Evolutionary conservation across 2,113 vertebrate species (phyloP).

Genomic region (Oplegnathus fasciatus): DNA sequence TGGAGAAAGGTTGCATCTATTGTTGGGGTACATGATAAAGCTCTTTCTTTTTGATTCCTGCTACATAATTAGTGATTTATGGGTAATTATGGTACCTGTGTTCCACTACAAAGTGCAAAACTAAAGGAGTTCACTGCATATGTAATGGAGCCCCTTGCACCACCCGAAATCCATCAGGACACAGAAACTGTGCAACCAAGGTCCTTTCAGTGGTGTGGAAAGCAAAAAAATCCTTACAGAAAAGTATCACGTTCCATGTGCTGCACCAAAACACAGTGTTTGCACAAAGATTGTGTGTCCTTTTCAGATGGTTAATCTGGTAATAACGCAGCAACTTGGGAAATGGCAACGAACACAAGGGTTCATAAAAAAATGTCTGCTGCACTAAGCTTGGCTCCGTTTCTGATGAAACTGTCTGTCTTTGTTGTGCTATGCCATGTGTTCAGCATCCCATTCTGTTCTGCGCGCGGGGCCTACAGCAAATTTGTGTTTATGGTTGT

Average conservation of each 20-base stretch:
- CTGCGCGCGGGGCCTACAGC: constrained; percentile 44
- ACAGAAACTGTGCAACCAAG: constrained; percentile 11
- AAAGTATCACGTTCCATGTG: background rate
- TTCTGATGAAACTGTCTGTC: constrained; percentile 64
- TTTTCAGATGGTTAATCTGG: constrained; percentile 49
- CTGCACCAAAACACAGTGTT: constrained; percentile 8
- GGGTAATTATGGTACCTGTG: background rate
- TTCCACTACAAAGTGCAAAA: constrained; percentile 22
- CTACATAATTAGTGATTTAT: constrained; percentile 26
- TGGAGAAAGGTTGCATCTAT: background rate
- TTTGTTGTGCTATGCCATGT: constrained; percentile 67
- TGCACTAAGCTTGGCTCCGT: constrained; percentile 41
- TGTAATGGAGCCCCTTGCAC: background rate
- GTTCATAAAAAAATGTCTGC: constrained; percentile 36
- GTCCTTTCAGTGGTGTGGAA: background rate
- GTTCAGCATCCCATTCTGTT: constrained; percentile 55
- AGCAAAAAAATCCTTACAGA: background rate
- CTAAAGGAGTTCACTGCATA: constrained; percentile 2
- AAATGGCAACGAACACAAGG: constrained; percentile 34
- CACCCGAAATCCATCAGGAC: constrained; percentile 27
- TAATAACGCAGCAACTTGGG: constrained; percentile 33
- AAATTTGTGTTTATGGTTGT: constrained; percentile 54
- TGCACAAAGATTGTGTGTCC: constrained; percentile 16
- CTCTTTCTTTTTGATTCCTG: constrained; percentile 25
- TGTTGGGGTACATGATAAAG: background rate